Percentiles rank a stretch among this genome's conserved stretches.
phyloP scores from a whole-genome alignment of 2,113 vertebrate species.

The Vombatus ursinus region DNA sequence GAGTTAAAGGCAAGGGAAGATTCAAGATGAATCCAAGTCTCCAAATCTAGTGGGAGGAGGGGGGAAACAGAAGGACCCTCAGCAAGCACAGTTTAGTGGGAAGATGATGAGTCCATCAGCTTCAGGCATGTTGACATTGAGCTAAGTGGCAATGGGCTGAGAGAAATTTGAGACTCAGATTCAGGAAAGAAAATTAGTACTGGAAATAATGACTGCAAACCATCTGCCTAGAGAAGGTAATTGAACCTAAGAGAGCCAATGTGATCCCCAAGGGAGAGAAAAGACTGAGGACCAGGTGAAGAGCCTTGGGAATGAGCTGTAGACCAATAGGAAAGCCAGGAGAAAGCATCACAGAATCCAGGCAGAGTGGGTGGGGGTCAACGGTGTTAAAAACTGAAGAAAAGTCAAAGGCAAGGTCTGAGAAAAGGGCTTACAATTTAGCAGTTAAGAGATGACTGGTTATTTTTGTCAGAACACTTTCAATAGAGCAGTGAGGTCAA shows the following conservation, averaged over 20 bases:
- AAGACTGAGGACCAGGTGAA: not conserved
- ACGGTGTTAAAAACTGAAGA: not conserved
- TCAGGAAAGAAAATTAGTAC: not conserved
- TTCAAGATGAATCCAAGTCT: no score
- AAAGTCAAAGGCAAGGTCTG: not conserved
- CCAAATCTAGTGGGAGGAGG: no score
- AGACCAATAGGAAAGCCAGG: not conserved
- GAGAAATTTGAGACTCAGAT: not conserved
- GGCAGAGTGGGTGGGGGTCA: not conserved
- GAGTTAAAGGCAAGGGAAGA: no score
- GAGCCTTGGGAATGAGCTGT: not conserved
- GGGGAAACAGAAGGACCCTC: no score
- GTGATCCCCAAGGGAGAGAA: not conserved
- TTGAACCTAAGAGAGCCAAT: not conserved
- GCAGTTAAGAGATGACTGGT: not conserved
- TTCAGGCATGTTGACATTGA: not conserved
- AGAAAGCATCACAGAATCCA: not conserved
- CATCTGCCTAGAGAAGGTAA: not conserved
- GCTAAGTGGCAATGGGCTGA: not conserved
- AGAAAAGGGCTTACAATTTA: not conserved
- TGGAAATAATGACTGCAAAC: not conserved
- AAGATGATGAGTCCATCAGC: no score
- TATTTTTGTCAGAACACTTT: not conserved
- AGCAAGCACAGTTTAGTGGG: no score
- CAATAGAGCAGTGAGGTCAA: not conserved